These are phyloP conservation scores for Pantherophis guttatus DNA, from an alignment of 2,113 vertebrate genomes.

Conservation along the genomic window DNA sequence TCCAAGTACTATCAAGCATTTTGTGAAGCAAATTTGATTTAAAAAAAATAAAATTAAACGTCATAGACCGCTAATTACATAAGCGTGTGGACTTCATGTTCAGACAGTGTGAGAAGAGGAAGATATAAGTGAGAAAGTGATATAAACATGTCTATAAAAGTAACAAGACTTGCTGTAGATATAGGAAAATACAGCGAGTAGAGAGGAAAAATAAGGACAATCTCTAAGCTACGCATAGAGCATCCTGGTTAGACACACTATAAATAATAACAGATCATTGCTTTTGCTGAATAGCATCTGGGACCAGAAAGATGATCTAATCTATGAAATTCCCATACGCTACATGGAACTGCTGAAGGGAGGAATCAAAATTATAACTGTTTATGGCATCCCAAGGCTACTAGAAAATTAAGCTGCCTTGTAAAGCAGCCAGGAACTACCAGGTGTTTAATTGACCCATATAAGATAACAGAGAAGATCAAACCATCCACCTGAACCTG, in stretches of 20 bases:
- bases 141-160: neutral
- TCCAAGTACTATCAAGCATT: neutral
- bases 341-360: neutral
- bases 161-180: neutral
- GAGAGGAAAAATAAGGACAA: neutral
- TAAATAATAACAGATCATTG: neutral
- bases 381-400: neutral
- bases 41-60: neutral
- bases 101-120: neutral
- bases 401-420: slow-evolving; percentile 1
- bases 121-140: neutral
- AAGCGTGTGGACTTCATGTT: neutral
- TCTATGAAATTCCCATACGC: neutral
- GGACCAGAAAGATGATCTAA: neutral
- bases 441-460: neutral
- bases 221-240: neutral
- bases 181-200: neutral
- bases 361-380: neutral
- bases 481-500: slow-evolving; percentile 8
- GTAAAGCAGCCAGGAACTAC: neutral
- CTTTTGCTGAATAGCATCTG: slow-evolving; percentile 3
- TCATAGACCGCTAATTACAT: neutral
- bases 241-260: neutral
- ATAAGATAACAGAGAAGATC: neutral
- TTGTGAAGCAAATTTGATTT: neutral